Evolutionary conservation across 1,140 invertebrate genomes (phyloP).

Genomic region (Bradysia coprophila): DNA sequence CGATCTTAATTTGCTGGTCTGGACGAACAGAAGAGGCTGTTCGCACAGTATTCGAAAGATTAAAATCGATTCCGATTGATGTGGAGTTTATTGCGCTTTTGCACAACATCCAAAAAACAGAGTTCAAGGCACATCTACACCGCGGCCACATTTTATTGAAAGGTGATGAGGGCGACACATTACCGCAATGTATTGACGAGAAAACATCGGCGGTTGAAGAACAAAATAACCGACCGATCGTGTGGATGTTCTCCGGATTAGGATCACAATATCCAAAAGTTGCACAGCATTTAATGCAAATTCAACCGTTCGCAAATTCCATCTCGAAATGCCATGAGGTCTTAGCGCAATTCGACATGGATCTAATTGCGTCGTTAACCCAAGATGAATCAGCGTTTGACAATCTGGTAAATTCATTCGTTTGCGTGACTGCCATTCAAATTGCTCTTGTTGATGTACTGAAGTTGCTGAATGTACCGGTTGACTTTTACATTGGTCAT

Average conservation of each 20-base stretch:
- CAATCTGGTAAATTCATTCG: conserved; percentile 72
- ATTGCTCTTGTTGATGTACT: conserved; percentile 72
- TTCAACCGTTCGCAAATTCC: conserved; percentile 51
- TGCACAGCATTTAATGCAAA: conserved; percentile 40
- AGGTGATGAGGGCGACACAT: conserved; percentile 28
- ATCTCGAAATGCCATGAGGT: conserved; percentile 52
- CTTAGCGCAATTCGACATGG: conserved; percentile 51
- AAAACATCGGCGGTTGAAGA: too few relatives aligned
- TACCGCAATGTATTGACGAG: conserved; percentile 23
- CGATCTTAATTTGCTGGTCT: conserved; percentile 31
- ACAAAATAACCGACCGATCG: conserved; percentile 48
- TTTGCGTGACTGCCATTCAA: conserved; percentile 78
- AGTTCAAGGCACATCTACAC: conserved; percentile 31
- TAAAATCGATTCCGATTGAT: conserved; percentile 35
- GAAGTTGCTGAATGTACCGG: conserved; percentile 44
- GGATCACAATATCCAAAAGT: conserved; percentile 77
- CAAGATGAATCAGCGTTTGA: conserved; percentile 55
- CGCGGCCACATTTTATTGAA: conserved; percentile 34
- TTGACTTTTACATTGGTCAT: conserved; percentile 71
- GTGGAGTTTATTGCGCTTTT: conserved; percentile 32
- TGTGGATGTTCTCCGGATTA: conserved; percentile 84
- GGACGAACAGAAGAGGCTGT: conserved; percentile 44
- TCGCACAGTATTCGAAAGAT: conserved; percentile 39
- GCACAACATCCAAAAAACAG: conserved; percentile 32
- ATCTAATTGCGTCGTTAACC: conserved; percentile 63